Conservation (phyloP, 2,888 invertebrate genomes). For the Antheraea assamensis region DNA sequence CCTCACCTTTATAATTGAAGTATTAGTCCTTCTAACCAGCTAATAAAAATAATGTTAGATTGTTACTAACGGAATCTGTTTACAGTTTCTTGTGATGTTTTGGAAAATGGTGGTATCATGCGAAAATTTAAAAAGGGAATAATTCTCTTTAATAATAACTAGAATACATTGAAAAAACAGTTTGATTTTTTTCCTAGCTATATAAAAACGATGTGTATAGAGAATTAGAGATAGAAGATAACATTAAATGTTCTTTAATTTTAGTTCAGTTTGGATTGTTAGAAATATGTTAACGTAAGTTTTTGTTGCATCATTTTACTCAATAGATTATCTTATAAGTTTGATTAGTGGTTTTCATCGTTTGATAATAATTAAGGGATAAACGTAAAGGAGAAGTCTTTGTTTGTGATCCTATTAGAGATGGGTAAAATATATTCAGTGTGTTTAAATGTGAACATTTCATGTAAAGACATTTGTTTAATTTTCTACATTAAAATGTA, state of each 20-base stretch:
- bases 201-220: neutral
- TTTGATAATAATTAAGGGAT: constrained; percentile 43
- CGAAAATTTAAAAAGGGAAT: neutral
- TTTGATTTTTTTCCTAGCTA: neutral
- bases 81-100: too few relatives aligned
- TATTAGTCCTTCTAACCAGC: neutral
- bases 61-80: neutral
- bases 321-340: constrained; percentile 22
- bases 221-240: neutral
- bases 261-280: neutral
- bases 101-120: neutral
- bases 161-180: neutral
- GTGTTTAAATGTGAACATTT: constrained; percentile 40
- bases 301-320: neutral
- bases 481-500: constrained; percentile 22
- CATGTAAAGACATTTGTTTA: constrained; percentile 35
- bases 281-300: neutral
- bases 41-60: neutral
- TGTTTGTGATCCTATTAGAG: constrained; percentile 47
- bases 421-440: constrained; percentile 41
- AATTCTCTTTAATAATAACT: neutral
- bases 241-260: neutral
- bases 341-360: constrained; percentile 41
- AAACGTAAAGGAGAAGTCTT: constrained; percentile 39
- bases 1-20: constrained; percentile 11